A percentile compares a stretch with the other conserved stretches of the same genome.
Evolutionary conservation across 2,113 vertebrate genomes (phyloP).

Genomic region (Cavia aperea): DNA sequence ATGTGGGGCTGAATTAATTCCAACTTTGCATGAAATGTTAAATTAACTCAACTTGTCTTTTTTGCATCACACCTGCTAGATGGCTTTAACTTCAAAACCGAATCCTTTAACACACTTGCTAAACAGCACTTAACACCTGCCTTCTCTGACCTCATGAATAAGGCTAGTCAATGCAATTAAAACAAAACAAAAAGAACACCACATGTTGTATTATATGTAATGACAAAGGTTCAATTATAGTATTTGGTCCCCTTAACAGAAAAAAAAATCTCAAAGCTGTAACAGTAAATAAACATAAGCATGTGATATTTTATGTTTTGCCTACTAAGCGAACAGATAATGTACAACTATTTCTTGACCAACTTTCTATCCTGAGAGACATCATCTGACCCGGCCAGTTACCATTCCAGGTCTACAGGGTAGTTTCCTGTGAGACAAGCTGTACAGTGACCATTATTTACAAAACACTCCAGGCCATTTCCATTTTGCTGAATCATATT

Average conservation of each 20-base stretch:
- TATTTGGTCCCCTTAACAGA: constrained; percentile 59
- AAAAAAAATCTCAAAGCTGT: constrained; percentile 49
- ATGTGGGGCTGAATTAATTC: not conserved
- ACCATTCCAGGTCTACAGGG: constrained; percentile 93
- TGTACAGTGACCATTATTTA: constrained; percentile 86
- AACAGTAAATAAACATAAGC: constrained; percentile 62
- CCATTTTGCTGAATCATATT: constrained; percentile 72
- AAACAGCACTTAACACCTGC: not conserved
- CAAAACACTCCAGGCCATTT: constrained; percentile 67
- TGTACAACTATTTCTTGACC: constrained; percentile 19
- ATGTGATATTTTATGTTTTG: constrained; percentile 43
- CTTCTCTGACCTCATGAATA: constrained; percentile 12
- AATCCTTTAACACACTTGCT: not conserved
- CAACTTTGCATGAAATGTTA: not conserved
- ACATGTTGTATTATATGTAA: constrained; percentile 11
- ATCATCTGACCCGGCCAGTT: not conserved
- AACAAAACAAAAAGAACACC: not conserved
- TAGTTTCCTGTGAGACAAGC: constrained; percentile 96
- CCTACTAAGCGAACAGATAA: constrained; percentile 40
- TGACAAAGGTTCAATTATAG: constrained; percentile 37
- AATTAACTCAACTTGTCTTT: not conserved
- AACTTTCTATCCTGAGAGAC: not conserved
- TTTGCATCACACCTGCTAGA: not conserved
- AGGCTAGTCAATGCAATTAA: not conserved
- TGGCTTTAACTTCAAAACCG: not conserved